phyloP scores from a whole-genome alignment of 2,797 vertebrate genomes.

The Prionace glauca region DNA sequence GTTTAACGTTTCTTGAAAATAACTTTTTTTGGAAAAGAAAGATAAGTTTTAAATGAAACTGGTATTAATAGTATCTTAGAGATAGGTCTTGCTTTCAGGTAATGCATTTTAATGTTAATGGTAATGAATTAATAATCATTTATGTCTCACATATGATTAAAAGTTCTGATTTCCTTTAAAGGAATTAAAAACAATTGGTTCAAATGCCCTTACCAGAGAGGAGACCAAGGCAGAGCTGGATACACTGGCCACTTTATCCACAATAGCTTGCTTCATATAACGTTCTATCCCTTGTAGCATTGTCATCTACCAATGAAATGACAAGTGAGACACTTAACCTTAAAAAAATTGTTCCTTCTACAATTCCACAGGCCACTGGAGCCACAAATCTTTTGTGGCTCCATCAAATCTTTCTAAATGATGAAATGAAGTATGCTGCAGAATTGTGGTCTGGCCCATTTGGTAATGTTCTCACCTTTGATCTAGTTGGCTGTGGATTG shows the following conservation, averaged over 20 bases:
- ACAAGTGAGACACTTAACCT: background rate
- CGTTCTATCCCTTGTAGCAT: constrained; percentile 96
- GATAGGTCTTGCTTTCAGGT: background rate
- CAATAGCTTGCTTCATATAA: constrained; percentile 98
- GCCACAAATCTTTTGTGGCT: background rate
- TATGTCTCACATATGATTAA: background rate
- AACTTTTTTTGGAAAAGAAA: background rate
- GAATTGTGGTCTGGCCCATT: background rate
- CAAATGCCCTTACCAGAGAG: constrained; percentile 69
- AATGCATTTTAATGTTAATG: background rate
- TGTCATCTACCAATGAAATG: constrained; percentile 65
- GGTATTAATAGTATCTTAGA: background rate
- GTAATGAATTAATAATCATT: background rate
- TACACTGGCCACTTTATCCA: constrained; percentile 91
- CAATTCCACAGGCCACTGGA: background rate
- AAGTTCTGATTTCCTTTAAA: background rate
- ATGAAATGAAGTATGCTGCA: background rate
- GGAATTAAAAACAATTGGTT: background rate
- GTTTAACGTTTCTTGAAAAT: background rate
- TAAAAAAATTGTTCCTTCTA: background rate
- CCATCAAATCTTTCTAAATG: background rate
- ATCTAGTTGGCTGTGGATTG: background rate
- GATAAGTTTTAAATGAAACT: background rate
- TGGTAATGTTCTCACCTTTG: background rate
- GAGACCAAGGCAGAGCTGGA: constrained; percentile 93